phyloP scores from a whole-genome alignment of 1,140 invertebrate species.

The Temnothorax longispinosus region DNA sequence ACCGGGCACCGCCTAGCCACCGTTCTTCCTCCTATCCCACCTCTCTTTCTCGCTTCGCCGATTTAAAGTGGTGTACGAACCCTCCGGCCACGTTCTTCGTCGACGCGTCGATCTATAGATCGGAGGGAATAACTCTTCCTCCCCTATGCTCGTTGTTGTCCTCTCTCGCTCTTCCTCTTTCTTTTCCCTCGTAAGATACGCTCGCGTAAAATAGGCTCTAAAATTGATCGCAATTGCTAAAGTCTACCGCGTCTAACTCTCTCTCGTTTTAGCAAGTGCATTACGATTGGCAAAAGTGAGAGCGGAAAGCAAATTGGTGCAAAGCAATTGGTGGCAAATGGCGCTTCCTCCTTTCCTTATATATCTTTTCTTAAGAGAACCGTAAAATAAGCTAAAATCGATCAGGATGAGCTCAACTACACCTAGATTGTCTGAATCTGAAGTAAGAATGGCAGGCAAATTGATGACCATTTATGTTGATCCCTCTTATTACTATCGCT shows the following conservation, averaged over 20 bases:
- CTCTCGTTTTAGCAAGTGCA: conserved; percentile 8
- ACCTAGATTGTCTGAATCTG: background rate
- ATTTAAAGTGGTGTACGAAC: conserved; percentile 54
- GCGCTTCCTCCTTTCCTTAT: conserved; percentile 10
- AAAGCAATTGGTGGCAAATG: background rate
- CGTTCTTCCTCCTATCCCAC: conserved; percentile 3
- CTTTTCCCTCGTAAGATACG: background rate
- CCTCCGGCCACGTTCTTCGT: conserved; percentile 43
- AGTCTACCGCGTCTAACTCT: conserved; percentile 13
- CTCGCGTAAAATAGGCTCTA: conserved; percentile 41
- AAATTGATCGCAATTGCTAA: conserved; percentile 43
- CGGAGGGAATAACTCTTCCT: conserved; percentile 36
- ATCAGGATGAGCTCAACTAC: background rate
- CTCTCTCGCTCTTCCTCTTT: too few relatives aligned
- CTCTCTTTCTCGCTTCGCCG: conserved; percentile 24
- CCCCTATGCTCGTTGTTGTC: background rate
- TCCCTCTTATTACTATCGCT: background rate
- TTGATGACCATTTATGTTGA: conserved; percentile 21
- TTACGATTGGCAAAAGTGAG: conserved; percentile 15
- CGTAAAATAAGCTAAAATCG: conserved; percentile 1
- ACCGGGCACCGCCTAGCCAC: conserved; percentile 45
- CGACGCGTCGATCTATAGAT: conserved; percentile 39
- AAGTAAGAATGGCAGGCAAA: conserved; percentile 21
- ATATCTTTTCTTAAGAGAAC: conserved; percentile 8
- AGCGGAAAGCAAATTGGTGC: conserved; percentile 26